Conservation (phyloP, 2,113 vertebrate genomes). For the Cyprinodon brontotheroides region DNA sequence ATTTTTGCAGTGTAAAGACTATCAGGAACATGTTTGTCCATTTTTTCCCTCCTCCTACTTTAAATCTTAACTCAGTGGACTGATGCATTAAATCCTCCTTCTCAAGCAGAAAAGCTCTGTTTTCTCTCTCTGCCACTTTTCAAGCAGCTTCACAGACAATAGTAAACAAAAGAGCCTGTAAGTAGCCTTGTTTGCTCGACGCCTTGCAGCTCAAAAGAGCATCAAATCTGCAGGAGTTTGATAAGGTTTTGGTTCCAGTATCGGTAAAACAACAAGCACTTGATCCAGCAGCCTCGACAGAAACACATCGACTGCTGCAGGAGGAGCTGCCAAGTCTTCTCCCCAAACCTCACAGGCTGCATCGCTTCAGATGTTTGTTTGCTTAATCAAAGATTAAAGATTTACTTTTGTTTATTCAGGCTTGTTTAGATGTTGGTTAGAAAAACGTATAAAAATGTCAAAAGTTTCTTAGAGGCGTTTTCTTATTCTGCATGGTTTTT, state of each 20-base stretch:
- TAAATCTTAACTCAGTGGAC: slow-evolving; percentile 36
- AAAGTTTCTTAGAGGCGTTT: no score
- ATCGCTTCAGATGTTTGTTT: neutral
- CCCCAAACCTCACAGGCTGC: neutral
- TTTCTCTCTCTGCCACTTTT: slow-evolving; percentile 1
- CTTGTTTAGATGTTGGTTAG: neutral
- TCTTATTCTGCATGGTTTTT: no score
- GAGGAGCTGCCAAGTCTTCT: slow-evolving; percentile 9
- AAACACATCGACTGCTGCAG: slow-evolving; percentile 6
- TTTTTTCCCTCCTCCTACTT: slow-evolving; percentile 2
- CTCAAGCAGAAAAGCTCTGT: slow-evolving; percentile 9
- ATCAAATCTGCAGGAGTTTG: slow-evolving; percentile 22
- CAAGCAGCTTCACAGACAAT: slow-evolving; percentile 23
- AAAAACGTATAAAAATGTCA: neutral
- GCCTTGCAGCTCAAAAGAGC: slow-evolving; percentile 24
- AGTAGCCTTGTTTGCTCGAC: slow-evolving; percentile 15
- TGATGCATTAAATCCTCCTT: slow-evolving; percentile 19
- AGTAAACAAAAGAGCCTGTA: slow-evolving; percentile 4
- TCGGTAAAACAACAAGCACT: slow-evolving; percentile 20
- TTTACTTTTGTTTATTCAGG: neutral
- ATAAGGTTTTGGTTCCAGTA: slow-evolving; percentile 29
- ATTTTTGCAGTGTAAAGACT: neutral
- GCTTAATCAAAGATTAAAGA: neutral
- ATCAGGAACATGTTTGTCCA: slow-evolving; percentile 1
- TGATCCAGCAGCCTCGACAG: slow-evolving; percentile 1